phyloP scores from a whole-genome alignment of 2,888 invertebrate species.

The Criorhina ranunculi region DNA sequence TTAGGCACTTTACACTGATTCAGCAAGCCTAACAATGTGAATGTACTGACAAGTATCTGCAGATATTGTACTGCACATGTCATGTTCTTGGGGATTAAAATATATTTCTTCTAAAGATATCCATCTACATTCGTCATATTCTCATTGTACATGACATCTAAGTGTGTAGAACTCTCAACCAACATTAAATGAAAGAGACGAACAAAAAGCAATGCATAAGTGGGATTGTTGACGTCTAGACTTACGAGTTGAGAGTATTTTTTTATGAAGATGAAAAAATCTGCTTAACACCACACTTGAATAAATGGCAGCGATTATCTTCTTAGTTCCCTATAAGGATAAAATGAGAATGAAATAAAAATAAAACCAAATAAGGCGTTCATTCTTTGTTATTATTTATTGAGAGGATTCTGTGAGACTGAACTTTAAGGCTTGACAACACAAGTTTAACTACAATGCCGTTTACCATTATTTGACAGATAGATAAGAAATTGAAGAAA shows the following conservation, averaged over 20 bases:
- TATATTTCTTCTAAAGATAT: constrained; percentile 47
- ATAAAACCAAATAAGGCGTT: too few species aligned
- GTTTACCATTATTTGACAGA: too few species aligned
- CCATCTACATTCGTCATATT: constrained; percentile 52
- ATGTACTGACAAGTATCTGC: constrained; percentile 52
- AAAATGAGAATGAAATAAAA: not conserved
- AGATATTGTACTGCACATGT: constrained; percentile 28
- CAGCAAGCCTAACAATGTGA: constrained; percentile 47
- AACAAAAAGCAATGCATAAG: constrained; percentile 51
- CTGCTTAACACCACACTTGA: constrained; percentile 58
- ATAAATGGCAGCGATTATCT: constrained; percentile 57
- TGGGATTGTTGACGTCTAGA: constrained; percentile 72
- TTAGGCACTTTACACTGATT: constrained; percentile 24
- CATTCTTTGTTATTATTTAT: too few species aligned
- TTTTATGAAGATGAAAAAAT: constrained; percentile 42
- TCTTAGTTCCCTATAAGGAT: constrained; percentile 27
- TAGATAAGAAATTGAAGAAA: too few species aligned
- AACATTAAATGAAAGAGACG: constrained; percentile 43
- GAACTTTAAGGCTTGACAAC: too few species aligned
- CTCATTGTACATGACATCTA: constrained; percentile 26
- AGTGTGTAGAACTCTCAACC: constrained; percentile 35
- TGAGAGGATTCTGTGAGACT: too few species aligned
- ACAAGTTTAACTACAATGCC: too few species aligned
- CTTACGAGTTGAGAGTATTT: constrained; percentile 34
- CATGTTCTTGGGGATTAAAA: constrained; percentile 45